Conservation (phyloP, 2,113 vertebrate species). For the Caretta caretta region DNA sequence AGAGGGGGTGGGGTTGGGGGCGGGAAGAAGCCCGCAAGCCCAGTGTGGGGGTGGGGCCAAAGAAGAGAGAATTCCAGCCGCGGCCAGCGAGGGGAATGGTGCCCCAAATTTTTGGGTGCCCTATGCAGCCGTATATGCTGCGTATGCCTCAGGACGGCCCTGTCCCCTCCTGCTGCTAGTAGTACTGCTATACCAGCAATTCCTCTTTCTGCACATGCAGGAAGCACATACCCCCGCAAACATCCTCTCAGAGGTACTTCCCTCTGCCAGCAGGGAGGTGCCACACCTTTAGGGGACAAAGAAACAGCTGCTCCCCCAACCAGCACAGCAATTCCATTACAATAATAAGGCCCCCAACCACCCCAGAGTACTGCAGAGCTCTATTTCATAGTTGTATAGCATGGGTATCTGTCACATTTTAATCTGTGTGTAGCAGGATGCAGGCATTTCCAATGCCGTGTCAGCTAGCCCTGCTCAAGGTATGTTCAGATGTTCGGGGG, state of each 20-base stretch:
- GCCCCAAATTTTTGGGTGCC: too few relatives aligned
- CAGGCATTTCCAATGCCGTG: not conserved
- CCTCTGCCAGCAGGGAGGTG: not conserved
- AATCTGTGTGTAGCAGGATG: not conserved
- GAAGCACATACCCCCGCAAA: not conserved
- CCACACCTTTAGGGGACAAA: not conserved
- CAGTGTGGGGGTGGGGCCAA: too few relatives aligned
- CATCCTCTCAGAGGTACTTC: not conserved
- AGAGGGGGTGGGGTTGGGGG: too few relatives aligned
- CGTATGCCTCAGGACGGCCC: too few relatives aligned
- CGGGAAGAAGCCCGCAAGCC: too few relatives aligned
- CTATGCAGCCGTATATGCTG: too few relatives aligned
- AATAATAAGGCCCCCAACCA: fast-evolving
- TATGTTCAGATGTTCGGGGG: not conserved
- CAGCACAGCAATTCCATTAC: not conserved
- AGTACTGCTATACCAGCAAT: not conserved
- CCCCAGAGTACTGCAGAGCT: not conserved
- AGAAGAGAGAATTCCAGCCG: too few relatives aligned
- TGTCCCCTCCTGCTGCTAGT: not conserved
- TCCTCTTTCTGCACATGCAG: not conserved
- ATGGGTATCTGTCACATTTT: not conserved
- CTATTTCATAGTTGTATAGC: not conserved
- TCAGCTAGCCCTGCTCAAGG: conserved; percentile 2
- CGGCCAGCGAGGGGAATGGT: too few relatives aligned
- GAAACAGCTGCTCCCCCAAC: not conserved